Evolutionary conservation across 1,140 invertebrate genomes (phyloP), one percentile per base, ranked within the genome.

Genomic region (Tribolium castaneum): DNA sequence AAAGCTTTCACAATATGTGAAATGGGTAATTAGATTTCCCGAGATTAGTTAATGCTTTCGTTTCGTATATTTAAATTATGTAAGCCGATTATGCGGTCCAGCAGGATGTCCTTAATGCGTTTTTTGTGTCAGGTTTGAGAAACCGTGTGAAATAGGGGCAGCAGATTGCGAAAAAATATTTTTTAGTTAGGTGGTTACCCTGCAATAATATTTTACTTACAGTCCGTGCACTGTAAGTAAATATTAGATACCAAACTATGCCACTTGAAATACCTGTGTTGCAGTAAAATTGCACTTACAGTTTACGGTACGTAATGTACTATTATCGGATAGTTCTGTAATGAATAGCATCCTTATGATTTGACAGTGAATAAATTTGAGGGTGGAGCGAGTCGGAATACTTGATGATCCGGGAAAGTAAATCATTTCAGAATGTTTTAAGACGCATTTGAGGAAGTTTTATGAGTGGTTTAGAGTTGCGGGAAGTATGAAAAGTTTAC

Each of bases 371-470:
- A 66, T 66, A 66, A 66, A 66, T 66, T 66, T 66, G 3, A 35
- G 59, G 30, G 30, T 35, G 19, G 19, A 59, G 54, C 10, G 30
- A 66, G 59, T 35, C 34, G 59, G 59, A 66, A 66, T 66, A 66
- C 59, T 66, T 66, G 59, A 66, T 66, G 59, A 66, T 66, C 59
- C 59, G 12, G 59, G 59, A 66, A 66, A 66, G 59, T 66, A 66
- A 66, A 66, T 66, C 59, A 35, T 66, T 66, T 35, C 59, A 66
- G 59, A 66, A 66, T 66, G 59, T 66, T 66, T 66, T 66, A 66
- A 66, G 59, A 66, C 59, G 59, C 59, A 66, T 66, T 66, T 66
- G 25, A 66, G 59, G 30, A 66, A 66, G 59, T 66, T 66, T 66
- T 66, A 59, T 59, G 59, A 66, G 59, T 66, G 59, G 59, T 66